phyloP scores from a whole-genome alignment of 1,140 invertebrate species.

The Meloidogyne floridensis region DNA sequence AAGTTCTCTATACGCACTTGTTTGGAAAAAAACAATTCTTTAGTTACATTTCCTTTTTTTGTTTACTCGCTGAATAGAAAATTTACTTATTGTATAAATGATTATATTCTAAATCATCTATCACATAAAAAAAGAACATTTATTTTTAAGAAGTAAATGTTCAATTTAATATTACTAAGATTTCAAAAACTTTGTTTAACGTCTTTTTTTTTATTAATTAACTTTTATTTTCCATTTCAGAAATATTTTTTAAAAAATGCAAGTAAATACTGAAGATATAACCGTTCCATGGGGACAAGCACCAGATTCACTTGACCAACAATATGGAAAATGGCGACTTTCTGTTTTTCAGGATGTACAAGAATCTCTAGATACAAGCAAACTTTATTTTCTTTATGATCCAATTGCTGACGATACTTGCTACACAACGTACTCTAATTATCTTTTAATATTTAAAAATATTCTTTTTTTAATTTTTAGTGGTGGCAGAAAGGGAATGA shows the following conservation, averaged over 20 bases:
- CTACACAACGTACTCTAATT: constrained; percentile 49
- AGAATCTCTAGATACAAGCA: constrained; percentile 58
- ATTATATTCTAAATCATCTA: too few relatives aligned
- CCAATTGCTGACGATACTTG: constrained; percentile 60
- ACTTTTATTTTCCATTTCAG: constrained; percentile 20
- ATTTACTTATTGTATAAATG: too few relatives aligned
- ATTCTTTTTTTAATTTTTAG: constrained; percentile 38
- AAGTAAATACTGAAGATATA: constrained; percentile 62
- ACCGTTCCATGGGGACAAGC: constrained; percentile 64
- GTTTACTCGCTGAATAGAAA: too few relatives aligned
- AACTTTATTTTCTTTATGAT: constrained; percentile 64
- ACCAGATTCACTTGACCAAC: constrained; percentile 58
- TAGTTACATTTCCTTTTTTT: too few relatives aligned
- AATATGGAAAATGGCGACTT: constrained; percentile 60
- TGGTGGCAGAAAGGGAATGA: constrained; percentile 56
- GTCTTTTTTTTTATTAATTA: not conserved
- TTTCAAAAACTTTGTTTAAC: not conserved
- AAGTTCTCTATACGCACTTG: too few relatives aligned
- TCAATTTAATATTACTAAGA: not conserved
- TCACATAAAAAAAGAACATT: not conserved
- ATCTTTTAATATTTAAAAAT: constrained; percentile 25
- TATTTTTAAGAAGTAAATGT: too few relatives aligned
- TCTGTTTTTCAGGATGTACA: constrained; percentile 65
- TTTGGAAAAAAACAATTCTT: too few relatives aligned
- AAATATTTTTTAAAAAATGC: not conserved